A percentile compares a stretch with the other conserved stretches of the same genome.
These are phyloP conservation scores for Gadus chalcogrammus DNA, from an alignment of 2,113 vertebrate genomes.

Conservation along the genomic window DNA sequence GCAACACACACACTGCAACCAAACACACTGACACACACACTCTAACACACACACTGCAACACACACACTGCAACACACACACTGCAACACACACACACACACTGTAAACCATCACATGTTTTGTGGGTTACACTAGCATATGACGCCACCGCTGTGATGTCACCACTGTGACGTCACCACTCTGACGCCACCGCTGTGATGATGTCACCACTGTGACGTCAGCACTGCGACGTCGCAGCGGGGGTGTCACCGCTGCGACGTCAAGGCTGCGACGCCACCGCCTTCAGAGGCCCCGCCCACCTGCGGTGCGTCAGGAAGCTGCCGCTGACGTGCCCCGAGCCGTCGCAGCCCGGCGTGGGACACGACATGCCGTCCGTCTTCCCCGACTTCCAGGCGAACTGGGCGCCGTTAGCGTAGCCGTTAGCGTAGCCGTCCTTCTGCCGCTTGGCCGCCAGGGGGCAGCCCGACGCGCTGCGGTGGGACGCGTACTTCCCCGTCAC, in stretches of 20 bases:
- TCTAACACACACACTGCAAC: not conserved
- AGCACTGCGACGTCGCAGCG: not conserved
- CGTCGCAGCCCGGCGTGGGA: conserved; percentile 94
- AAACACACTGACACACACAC: not conserved
- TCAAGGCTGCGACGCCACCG: too few species aligned
- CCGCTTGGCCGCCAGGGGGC: conserved; percentile 92
- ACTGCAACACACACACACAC: not conserved
- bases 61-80: not conserved
- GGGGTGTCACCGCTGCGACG: not conserved
- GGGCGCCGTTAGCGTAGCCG: conserved; percentile 77
- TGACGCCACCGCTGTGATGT: not conserved
- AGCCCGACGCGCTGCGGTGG: conserved; percentile 95
- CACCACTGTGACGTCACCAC: not conserved
- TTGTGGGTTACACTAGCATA: not conserved
- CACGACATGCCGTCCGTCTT: conserved; percentile 98
- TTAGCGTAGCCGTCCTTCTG: conserved; percentile 93
- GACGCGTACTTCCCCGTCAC: conserved; percentile 98
- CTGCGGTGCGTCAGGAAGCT: conserved; percentile 98
- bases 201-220: not conserved
- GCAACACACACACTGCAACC: too few species aligned
- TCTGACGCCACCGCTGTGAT: not conserved
- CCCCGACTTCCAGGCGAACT: conserved; percentile 95
- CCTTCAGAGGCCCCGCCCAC: conserved; percentile 53
- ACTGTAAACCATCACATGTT: not conserved
- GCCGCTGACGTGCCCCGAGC: conserved; percentile 94